Evolutionary conservation across 2,888 invertebrate species (phyloP).

Genomic region (Lucinisca nassula): DNA sequence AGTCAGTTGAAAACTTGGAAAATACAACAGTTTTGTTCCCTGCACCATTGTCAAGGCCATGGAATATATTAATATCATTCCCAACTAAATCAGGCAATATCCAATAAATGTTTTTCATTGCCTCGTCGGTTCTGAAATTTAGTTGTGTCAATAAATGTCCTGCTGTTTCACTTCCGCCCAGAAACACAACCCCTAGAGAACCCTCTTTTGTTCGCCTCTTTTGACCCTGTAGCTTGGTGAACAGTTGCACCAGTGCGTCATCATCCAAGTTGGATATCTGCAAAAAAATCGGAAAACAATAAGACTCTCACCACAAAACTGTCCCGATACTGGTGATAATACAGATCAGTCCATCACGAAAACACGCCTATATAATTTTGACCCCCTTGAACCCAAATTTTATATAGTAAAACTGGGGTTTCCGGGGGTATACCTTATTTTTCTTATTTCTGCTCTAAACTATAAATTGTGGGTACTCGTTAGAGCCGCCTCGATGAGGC

Average conservation of each 20-base stretch:
- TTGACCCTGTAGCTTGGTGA: constrained; percentile 40
- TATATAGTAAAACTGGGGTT: too few species aligned
- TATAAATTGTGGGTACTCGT: too few species aligned
- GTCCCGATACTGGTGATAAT: too few species aligned
- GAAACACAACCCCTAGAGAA: constrained; percentile 76
- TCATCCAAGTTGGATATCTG: neutral
- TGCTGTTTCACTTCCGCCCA: constrained; percentile 71
- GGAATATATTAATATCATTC: constrained; percentile 58
- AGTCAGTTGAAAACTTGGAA: constrained; percentile 46
- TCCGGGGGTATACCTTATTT: too few species aligned
- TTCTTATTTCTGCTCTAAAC: too few species aligned
- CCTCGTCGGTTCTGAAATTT: neutral
- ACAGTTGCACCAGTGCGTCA: neutral
- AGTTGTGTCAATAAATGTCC: constrained; percentile 62
- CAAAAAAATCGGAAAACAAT: neutral
- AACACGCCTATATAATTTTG: too few species aligned
- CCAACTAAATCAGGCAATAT: constrained; percentile 78
- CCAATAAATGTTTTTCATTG: constrained; percentile 70
- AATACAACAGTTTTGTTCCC: constrained; percentile 71
- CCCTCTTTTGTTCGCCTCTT: constrained; percentile 52
- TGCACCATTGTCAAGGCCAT: constrained; percentile 15
- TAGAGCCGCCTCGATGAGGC: too few species aligned
- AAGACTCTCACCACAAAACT: too few species aligned
- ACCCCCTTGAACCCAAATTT: too few species aligned
- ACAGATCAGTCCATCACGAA: too few species aligned